Conservation (phyloP, 1,140 invertebrate genomes). For the Zaprionus camerounensis region DNA sequence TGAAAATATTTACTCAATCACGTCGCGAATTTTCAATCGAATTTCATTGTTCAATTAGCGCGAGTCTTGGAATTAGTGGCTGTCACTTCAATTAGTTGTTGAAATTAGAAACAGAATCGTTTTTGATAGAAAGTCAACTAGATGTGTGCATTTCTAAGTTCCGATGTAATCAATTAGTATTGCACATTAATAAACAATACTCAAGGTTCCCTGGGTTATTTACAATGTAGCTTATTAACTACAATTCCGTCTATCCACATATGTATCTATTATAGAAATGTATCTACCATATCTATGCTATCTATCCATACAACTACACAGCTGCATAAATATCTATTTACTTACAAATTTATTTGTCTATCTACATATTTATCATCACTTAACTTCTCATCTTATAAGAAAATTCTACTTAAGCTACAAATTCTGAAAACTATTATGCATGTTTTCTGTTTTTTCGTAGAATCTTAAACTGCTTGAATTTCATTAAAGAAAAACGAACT, state of each 20-base stretch:
- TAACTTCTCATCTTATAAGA: too few species aligned
- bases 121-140: background rate
- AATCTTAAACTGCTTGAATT: too few species aligned
- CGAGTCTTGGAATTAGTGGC: conserved; percentile 8
- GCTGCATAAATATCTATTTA: too few species aligned
- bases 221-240: too few species aligned
- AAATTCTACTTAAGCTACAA: background rate
- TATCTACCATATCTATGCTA: too few species aligned
- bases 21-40: conserved; percentile 63
- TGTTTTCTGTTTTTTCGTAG: too few species aligned
- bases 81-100: conserved; percentile 16
- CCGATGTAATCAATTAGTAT: background rate
- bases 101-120: conserved; percentile 3
- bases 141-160: background rate
- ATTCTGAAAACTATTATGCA: background rate
- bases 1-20: conserved; percentile 51
- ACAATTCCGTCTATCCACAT: too few species aligned
- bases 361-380: too few species aligned
- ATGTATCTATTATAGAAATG: too few species aligned
- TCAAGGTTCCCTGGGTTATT: background rate
- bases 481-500: too few species aligned
- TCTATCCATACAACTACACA: too few species aligned
- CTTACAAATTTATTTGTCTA: too few species aligned
- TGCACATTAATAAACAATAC: background rate
- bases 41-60: conserved; percentile 73